Evolutionary conservation across 2,113 vertebrate genomes (phyloP).

Genomic region (Forbesichthys papilliferus): DNA sequence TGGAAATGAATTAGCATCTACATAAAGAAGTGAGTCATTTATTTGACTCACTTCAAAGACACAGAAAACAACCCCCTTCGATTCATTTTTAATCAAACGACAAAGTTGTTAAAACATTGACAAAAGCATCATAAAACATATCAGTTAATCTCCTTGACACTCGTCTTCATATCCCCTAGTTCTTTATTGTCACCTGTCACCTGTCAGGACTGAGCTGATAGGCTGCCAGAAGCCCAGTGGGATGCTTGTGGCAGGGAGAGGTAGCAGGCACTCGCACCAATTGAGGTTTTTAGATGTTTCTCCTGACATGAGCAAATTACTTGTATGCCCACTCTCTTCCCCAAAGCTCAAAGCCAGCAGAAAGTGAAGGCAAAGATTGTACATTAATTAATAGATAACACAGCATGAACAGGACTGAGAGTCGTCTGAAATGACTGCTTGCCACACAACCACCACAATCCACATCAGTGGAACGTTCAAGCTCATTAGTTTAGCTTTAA

Average conservation of each 20-base stretch:
- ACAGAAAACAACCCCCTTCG: too few relatives aligned
- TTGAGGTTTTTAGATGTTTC: slow-evolving; percentile 36
- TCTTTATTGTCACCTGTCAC: slow-evolving; percentile 63
- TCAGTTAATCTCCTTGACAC: slow-evolving; percentile 41
- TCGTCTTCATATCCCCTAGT: slow-evolving; percentile 38
- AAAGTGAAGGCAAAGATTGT: not conserved
- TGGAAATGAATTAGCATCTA: too few relatives aligned
- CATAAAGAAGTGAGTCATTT: too few relatives aligned
- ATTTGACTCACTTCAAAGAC: too few relatives aligned
- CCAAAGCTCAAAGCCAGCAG: not conserved
- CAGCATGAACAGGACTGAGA: not conserved
- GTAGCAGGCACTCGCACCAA: slow-evolving; percentile 44
- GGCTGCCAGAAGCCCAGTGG: slow-evolving; percentile 56
- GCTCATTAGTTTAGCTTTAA: slow-evolving; percentile 34
- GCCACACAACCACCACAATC: slow-evolving; percentile 26
- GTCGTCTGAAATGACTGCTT: slow-evolving; percentile 3
- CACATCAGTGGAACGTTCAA: slow-evolving; percentile 10
- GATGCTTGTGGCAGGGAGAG: slow-evolving; percentile 42
- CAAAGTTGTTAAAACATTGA: slow-evolving; percentile 23
- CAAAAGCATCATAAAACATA: slow-evolving; percentile 46
- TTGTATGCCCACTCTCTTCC: not conserved
- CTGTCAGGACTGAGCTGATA: slow-evolving; percentile 51
- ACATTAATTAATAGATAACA: not conserved
- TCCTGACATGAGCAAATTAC: slow-evolving; percentile 44
- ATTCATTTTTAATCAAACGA: slow-evolving; percentile 24